Evolutionary conservation across 1,140 invertebrate genomes (phyloP).

Genomic region (Drosophila ogumai): DNA sequence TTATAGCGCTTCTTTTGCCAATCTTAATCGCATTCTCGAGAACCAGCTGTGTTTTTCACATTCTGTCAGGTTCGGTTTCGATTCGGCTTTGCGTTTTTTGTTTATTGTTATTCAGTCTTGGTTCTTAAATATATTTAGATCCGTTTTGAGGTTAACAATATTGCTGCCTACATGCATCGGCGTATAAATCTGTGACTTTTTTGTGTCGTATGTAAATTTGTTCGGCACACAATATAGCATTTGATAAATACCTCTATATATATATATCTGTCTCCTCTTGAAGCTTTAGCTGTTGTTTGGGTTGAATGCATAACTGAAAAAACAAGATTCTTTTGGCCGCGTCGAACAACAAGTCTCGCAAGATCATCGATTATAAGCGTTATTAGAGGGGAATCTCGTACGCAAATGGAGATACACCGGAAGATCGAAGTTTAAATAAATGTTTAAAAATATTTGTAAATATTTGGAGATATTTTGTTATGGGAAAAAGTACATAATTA

Average conservation of each 20-base stretch:
- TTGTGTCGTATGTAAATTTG: constrained; percentile 71
- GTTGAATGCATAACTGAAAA: constrained; percentile 54
- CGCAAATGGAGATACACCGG: constrained; percentile 21
- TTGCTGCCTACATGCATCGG: constrained; percentile 32
- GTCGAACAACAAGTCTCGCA: constrained; percentile 70
- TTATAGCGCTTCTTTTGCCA: neutral
- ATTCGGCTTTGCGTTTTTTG: constrained; percentile 8
- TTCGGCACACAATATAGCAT: constrained; percentile 43
- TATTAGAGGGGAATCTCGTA: constrained; percentile 62
- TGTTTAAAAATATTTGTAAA: neutral
- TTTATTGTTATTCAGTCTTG: constrained; percentile 22
- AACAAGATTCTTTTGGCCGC: constrained; percentile 70
- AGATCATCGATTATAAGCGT: constrained; percentile 75
- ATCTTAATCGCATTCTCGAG: neutral
- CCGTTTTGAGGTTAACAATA: constrained; percentile 64
- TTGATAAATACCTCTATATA: neutral
- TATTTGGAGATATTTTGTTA: neutral
- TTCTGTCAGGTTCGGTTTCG: constrained; percentile 9
- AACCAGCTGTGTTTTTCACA: constrained; percentile 32
- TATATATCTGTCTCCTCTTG: neutral
- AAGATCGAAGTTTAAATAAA: neutral
- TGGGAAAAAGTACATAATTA: no score
- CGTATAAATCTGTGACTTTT: constrained; percentile 29
- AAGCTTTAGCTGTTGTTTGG: constrained; percentile 25
- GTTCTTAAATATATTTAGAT: constrained; percentile 20